Evolutionary conservation across 2,888 invertebrate genomes (phyloP), one percentile per base, ranked within the genome.

Genomic region (Andrena fulva): DNA sequence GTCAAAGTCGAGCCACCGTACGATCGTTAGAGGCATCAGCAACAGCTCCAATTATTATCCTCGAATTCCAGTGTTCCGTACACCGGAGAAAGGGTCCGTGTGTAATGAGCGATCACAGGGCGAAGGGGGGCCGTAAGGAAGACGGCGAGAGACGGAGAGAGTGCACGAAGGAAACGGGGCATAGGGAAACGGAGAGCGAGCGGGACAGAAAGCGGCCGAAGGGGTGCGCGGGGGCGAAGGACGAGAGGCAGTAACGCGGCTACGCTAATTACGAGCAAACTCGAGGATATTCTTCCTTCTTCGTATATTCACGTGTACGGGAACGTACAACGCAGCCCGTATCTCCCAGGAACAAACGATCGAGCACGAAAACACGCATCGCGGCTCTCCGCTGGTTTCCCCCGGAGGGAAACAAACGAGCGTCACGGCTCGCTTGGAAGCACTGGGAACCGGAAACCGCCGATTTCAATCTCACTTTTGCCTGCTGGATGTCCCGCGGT

Each of bases 361-460:
- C 50, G 72, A 50, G 48, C 52, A 82, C 63, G 75, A 81, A 86
- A 83, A 85, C 85, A 77, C 71, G 63, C 79, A 75, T 35, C 56
- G 33, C 31, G 68, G 73, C 70, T 79, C 78, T 20, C 84, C 77
- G 80, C 77, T 80, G 73, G 75, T 31, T 80, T 77, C 62, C 84
- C 79, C 80, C 63, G 74, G 42, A 69, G 80, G 80, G 80, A 70
- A 87, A 87, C 83, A 80, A 89, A 86, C 88, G 86, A 84, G 78
- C 88, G 90, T 92, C 89, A 90, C 84, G 91, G 89, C 85, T 85
- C 80, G 88, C 85, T 87, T 86, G 85, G 86, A 81, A 86, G 60
- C 86, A 89, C 90, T 90, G 91, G 89, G 91, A 91, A 91, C 90
- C 89, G 91, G 92, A 92, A 91, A 90, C 85, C 84, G 76, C 81